phyloP scores from a whole-genome alignment of 2,888 invertebrate genomes.

The Brassicogethes aeneus region DNA sequence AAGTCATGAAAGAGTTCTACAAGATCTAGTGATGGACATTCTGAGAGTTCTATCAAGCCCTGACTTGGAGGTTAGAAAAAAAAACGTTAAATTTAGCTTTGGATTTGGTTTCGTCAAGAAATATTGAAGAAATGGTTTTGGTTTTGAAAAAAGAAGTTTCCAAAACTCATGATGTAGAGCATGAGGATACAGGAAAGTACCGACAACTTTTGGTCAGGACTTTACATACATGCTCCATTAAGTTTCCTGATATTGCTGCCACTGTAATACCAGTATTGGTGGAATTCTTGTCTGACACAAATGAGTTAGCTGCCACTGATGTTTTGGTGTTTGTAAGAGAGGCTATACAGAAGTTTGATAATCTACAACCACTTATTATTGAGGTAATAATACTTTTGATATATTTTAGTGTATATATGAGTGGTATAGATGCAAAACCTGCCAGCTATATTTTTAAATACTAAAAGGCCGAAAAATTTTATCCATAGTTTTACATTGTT shows the following conservation, averaged over 20 bases:
- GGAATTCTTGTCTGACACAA: slow-evolving; percentile 85
- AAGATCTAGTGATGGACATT: slow-evolving; percentile 95
- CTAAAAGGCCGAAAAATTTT: no score
- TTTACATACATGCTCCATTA: slow-evolving; percentile 86
- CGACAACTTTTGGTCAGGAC: slow-evolving; percentile 91
- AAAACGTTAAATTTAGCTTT: slow-evolving; percentile 52
- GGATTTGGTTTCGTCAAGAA: slow-evolving; percentile 84
- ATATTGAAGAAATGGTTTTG: slow-evolving; percentile 91
- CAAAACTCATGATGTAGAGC: slow-evolving; percentile 77
- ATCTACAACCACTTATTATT: slow-evolving; percentile 72
- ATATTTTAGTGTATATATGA: no score
- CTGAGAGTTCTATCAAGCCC: slow-evolving; percentile 85
- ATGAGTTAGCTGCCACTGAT: slow-evolving; percentile 85
- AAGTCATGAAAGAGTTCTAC: slow-evolving; percentile 75
- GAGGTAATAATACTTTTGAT: slow-evolving; percentile 56
- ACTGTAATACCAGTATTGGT: slow-evolving; percentile 90
- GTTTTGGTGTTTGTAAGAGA: slow-evolving; percentile 92
- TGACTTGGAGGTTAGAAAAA: slow-evolving; percentile 72
- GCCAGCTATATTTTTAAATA: slow-evolving; percentile 2
- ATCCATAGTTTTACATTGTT: no score
- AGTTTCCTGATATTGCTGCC: slow-evolving; percentile 92
- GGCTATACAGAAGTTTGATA: slow-evolving; percentile 89
- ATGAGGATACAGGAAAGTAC: slow-evolving; percentile 91
- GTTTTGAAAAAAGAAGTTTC: slow-evolving; percentile 89
- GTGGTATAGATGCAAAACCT: no score